phyloP scores from a whole-genome alignment of 2,113 vertebrate species.

The Ciconia stormi region DNA sequence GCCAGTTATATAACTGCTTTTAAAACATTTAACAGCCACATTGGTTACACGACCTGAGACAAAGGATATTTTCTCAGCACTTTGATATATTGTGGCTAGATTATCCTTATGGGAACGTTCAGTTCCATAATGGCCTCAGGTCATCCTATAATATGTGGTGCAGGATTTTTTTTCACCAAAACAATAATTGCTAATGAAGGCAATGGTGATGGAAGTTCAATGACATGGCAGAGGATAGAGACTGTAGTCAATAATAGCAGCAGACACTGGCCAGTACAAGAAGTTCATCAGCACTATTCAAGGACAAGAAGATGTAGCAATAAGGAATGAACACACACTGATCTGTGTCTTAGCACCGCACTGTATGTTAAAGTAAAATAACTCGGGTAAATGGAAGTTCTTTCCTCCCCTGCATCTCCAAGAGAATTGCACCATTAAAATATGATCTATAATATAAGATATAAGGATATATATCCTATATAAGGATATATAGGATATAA shows the following conservation, averaged over 20 bases:
- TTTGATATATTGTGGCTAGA: constrained; percentile 59
- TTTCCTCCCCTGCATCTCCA: neutral
- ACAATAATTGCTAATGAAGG: constrained; percentile 65
- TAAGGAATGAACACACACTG: neutral
- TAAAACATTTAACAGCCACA: constrained; percentile 69
- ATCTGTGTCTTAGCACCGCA: neutral
- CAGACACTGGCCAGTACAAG: neutral
- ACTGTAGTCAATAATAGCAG: constrained; percentile 19
- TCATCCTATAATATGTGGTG: constrained; percentile 33
- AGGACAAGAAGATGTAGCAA: neutral
- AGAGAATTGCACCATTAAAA: neutral
- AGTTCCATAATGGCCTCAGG: constrained; percentile 46
- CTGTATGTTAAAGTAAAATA: neutral
- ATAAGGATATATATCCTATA: neutral
- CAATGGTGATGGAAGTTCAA: constrained; percentile 54
- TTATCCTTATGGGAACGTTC: constrained; percentile 58
- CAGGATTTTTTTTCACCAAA: constrained; percentile 47
- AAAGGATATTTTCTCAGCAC: constrained; percentile 65
- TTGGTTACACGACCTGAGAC: constrained; percentile 64
- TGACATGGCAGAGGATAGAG: constrained; percentile 43
- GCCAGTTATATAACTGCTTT: constrained; percentile 71
- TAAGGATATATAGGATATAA: no score
- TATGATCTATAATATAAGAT: neutral
- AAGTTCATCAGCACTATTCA: neutral
- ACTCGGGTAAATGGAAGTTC: neutral